Conservation (phyloP, 2,888 invertebrate genomes). For the Steromphala cineraria region DNA sequence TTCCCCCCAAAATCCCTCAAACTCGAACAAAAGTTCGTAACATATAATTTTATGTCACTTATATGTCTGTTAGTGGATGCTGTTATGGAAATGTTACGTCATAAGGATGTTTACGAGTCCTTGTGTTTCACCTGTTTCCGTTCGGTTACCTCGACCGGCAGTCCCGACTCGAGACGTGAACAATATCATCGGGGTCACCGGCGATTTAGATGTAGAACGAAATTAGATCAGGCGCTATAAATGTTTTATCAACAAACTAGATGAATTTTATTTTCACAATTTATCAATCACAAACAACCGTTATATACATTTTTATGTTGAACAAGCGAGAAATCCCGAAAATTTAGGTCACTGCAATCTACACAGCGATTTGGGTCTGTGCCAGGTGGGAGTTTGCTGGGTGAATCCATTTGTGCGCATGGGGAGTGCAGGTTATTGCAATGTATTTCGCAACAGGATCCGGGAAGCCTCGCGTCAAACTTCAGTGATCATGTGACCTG, state of each 20-base stretch:
- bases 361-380: constrained; percentile 1
- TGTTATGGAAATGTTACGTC: too few relatives aligned
- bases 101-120: too few relatives aligned
- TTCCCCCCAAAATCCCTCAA: too few relatives aligned
- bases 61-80: background rate
- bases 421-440: background rate
- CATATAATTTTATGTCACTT: too few relatives aligned
- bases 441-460: background rate
- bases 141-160: background rate
- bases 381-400: constrained; percentile 20
- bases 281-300: too few relatives aligned
- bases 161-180: background rate
- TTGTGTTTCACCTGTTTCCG: background rate
- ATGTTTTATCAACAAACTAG: too few relatives aligned
- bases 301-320: too few relatives aligned
- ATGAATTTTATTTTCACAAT: too few relatives aligned
- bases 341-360: constrained; percentile 23
- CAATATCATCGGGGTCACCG: background rate
- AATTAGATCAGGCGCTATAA: too few relatives aligned
- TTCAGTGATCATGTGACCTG: background rate
- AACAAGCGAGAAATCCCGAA: background rate
- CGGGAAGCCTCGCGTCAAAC: background rate
- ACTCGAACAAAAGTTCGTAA: too few relatives aligned
- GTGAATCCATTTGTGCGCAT: background rate
- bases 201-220: background rate